These are phyloP conservation scores for Champsocephalus gunnari DNA, from an alignment of 2,797 vertebrate species.

Conservation along the genomic window DNA sequence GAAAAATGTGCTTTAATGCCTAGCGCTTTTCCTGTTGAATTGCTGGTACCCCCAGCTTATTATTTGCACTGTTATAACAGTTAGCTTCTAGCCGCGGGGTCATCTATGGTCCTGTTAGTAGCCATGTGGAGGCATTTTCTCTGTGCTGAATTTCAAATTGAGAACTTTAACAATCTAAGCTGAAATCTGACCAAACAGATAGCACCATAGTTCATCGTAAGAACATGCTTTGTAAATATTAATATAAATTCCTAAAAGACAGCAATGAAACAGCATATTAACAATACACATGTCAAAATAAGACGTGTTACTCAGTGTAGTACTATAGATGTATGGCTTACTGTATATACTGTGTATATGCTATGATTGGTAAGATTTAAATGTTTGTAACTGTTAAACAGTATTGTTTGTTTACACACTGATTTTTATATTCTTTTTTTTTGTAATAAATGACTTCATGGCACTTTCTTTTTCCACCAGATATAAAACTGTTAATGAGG, in stretches of 20 bases:
- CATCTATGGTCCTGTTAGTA: too few species aligned
- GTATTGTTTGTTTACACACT: constrained; percentile 6
- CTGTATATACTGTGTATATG: background rate
- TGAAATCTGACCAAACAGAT: background rate
- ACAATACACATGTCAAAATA: too few species aligned
- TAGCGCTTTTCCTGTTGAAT: too few species aligned
- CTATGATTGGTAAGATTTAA: background rate
- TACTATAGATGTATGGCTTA: background rate
- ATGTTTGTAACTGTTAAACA: constrained; percentile 12
- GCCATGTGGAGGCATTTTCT: too few species aligned
- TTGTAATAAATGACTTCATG: background rate
- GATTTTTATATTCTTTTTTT: background rate
- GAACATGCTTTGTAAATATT: background rate
- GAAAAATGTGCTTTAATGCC: too few species aligned
- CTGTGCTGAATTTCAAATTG: too few species aligned
- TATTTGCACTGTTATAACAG: too few species aligned
- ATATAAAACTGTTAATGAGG: constrained; percentile 37
- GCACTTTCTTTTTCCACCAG: constrained; percentile 13
- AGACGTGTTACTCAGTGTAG: background rate
- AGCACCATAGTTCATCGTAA: background rate
- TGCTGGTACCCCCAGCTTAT: too few species aligned
- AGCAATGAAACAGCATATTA: background rate
- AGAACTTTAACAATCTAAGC: background rate
- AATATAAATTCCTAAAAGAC: background rate
- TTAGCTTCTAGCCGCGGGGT: too few species aligned